Evolutionary conservation across 2,888 invertebrate species (phyloP), one percentile per base, ranked within the genome.

Genomic region (Gryllus longicercus): DNA sequence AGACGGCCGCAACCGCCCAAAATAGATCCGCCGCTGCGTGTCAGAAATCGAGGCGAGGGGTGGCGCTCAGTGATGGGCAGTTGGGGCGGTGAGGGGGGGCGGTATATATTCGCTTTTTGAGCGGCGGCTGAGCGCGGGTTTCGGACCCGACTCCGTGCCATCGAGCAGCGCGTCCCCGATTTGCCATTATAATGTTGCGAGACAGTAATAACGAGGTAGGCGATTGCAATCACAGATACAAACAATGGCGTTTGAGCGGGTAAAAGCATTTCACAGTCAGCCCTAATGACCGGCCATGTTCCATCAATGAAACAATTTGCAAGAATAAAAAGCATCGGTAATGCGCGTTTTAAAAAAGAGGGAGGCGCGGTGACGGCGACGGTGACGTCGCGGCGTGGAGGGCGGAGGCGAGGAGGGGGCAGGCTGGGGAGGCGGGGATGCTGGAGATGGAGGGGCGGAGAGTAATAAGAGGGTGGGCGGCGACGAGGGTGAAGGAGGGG

Each of bases 111-210:
- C 38, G 8, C 38, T 38, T 38, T 38, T 38, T 38, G 38, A 38
- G 38, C 38, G 38, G 38, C 5, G 38, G 38, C 38, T 38, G 38
- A 38, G 38, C 38, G 38, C 38, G 38, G 38, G 38, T 38, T 38
- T 38, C 38, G 38, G 38, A 8, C 38, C 38, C 38, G 38, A 38
- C 38, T 38, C 38, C 38, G 8, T 38, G 38, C 38, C 38, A 38
- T 38, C 38, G 38, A 38, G 38, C 8, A 38, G 38, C 63, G 63
- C 16, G 63, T 63, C 63, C 63, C 4, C n/a, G 63, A 63, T 63
- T 63, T 63, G 63, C 63, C 63, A 63, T 63, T 63, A 63, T 63
- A 63, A 63, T 63, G 63, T 63, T 63, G 63, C 63, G 63, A 63
- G 63, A 63, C 63, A 63, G 63, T 63, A 63, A 63, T 63, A 63